Percentiles rank a stretch among this genome's conserved stretches.
These are phyloP conservation scores for Patiria pectinifera DNA, from an alignment of 53 echinoderm and acorn worm species.

Conservation along the genomic window DNA sequence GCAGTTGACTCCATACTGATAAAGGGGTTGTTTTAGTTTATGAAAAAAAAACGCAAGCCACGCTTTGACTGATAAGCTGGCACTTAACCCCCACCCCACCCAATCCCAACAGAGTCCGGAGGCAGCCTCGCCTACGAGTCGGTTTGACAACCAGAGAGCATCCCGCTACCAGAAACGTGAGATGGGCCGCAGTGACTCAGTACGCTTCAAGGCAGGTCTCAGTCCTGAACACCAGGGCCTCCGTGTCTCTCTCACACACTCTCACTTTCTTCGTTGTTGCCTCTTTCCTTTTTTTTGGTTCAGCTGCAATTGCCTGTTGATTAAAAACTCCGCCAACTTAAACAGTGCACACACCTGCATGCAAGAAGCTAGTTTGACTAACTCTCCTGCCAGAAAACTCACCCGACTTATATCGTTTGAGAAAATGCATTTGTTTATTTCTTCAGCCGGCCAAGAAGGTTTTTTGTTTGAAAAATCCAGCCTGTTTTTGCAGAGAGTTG, in stretches of 20 bases:
- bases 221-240: neutral
- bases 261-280: neutral
- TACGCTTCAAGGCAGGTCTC: slow-evolving; percentile 54
- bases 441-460: neutral
- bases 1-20: neutral
- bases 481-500: neutral
- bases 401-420: neutral
- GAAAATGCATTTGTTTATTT: neutral
- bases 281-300: neutral
- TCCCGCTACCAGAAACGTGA: slow-evolving; percentile 34
- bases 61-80: neutral
- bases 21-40: neutral
- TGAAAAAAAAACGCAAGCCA: neutral
- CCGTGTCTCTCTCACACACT: neutral
- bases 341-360: neutral
- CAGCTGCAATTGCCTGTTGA: neutral
- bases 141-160: neutral
- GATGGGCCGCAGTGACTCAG: slow-evolving; percentile 34
- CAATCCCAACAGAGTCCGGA: slow-evolving; percentile 46
- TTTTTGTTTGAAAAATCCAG: neutral
- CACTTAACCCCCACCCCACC: neutral
- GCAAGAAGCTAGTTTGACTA: neutral
- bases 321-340: too few species aligned
- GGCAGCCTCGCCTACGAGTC: neutral
- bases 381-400: too few species aligned